Evolutionary conservation across 2,113 vertebrate genomes (phyloP).

Genomic region (Cebus imitator): DNA sequence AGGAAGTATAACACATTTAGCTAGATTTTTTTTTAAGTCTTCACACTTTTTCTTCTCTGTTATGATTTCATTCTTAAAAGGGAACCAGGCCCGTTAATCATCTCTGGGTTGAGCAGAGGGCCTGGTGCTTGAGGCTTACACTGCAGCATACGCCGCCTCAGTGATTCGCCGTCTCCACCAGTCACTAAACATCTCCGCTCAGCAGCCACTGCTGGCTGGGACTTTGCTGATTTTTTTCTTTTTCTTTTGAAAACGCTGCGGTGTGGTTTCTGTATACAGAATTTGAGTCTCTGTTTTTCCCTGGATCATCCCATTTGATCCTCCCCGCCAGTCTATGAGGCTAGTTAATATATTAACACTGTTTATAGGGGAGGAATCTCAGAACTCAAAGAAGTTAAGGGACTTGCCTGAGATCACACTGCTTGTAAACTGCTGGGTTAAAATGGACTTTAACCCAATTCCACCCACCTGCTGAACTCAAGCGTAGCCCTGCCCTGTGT

Average conservation of each 20-base stretch:
- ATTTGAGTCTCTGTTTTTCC: background rate
- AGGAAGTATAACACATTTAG: slow-evolving; percentile 41
- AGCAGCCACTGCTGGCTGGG: background rate
- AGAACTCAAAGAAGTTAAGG: background rate
- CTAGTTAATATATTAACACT: background rate
- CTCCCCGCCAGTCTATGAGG: no score
- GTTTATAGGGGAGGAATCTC: background rate
- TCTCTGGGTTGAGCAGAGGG: background rate
- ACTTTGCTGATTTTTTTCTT: background rate
- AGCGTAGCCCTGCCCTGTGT: background rate
- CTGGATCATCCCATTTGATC: background rate
- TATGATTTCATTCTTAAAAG: slow-evolving; percentile 40
- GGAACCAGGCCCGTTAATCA: background rate
- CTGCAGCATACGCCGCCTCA: background rate
- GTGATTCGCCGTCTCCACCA: background rate
- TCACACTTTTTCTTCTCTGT: background rate
- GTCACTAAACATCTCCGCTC: background rate
- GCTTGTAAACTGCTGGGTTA: background rate
- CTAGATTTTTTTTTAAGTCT: background rate
- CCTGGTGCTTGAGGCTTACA: background rate
- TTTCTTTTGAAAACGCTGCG: background rate
- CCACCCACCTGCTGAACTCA: background rate
- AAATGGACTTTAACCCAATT: background rate
- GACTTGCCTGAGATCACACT: background rate
- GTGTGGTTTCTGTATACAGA: background rate